phyloP scores from a whole-genome alignment of 2,797 vertebrate genomes.

The Otolemur crassicaudatus region DNA sequence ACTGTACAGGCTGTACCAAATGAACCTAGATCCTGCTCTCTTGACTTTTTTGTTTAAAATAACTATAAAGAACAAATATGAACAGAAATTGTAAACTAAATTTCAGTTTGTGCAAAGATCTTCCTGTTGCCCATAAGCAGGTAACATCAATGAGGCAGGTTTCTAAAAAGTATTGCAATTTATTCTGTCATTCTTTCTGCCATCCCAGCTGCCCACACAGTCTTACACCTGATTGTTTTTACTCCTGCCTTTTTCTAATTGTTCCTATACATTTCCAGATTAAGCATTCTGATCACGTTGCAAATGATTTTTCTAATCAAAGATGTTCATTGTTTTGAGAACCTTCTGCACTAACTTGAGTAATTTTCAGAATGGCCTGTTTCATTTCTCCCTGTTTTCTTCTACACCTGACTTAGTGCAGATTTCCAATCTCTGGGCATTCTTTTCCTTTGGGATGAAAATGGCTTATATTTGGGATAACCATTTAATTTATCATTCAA shows the following conservation, averaged over 20 bases:
- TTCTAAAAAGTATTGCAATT: background rate
- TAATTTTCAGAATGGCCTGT: constrained; percentile 12
- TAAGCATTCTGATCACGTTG: background rate
- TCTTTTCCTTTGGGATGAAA: constrained; percentile 17
- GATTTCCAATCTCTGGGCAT: background rate
- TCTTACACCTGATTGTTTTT: background rate
- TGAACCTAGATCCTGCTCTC: background rate
- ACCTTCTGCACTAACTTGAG: background rate
- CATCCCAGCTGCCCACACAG: background rate
- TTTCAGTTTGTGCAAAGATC: background rate
- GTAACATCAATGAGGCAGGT: background rate
- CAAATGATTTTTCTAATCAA: background rate
- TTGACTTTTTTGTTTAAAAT: background rate
- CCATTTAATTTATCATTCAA: background rate
- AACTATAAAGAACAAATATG: background rate
- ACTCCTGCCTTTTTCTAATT: background rate
- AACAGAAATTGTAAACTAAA: background rate
- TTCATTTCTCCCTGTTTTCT: background rate
- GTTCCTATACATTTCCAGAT: background rate
- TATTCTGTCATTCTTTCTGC: background rate
- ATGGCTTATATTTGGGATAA: background rate
- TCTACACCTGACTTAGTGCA: background rate
- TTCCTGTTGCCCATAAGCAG: background rate
- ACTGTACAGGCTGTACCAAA: background rate
- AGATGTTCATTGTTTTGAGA: background rate